phyloP scores from a whole-genome alignment of 1,140 invertebrate species.

The Eriocheir sinensis region DNA sequence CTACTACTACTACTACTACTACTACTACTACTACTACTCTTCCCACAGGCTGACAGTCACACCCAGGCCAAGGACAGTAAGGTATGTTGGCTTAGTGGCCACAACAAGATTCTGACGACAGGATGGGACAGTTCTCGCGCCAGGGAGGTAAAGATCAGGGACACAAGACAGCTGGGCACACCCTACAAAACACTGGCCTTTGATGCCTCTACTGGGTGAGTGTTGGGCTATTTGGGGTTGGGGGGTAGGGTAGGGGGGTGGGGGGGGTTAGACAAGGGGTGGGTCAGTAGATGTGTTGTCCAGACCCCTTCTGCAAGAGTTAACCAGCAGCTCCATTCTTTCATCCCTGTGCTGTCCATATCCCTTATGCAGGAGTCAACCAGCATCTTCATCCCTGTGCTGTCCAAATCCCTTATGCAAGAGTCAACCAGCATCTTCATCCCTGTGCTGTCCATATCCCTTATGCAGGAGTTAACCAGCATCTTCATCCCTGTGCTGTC shows the following conservation, averaged over 20 bases:
- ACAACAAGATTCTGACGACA: slow-evolving; percentile 91
- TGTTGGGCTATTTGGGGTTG: background rate
- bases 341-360: no score
- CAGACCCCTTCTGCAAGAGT: no score
- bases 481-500: no score
- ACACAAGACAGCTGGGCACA: slow-evolving; percentile 90
- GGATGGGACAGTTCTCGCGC: slow-evolving; percentile 85
- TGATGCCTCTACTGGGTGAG: slow-evolving; percentile 93
- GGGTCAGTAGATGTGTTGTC: background rate
- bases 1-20: slow-evolving; percentile 19
- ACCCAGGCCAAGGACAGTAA: slow-evolving; percentile 95
- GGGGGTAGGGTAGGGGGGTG: background rate
- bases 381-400: no score
- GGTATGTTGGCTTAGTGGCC: slow-evolving; percentile 93
- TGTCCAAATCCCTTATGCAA: no score
- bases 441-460: no score
- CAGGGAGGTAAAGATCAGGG: slow-evolving; percentile 93
- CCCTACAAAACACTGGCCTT: slow-evolving; percentile 90
- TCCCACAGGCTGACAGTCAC: slow-evolving; percentile 87
- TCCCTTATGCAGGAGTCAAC: no score
- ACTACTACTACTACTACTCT: slow-evolving; percentile 26
- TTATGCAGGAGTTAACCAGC: no score
- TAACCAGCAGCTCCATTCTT: no score
- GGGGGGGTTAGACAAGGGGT: background rate
- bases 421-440: no score